Conservation (phyloP, 2,888 invertebrate species). For the Atrina japonica region DNA sequence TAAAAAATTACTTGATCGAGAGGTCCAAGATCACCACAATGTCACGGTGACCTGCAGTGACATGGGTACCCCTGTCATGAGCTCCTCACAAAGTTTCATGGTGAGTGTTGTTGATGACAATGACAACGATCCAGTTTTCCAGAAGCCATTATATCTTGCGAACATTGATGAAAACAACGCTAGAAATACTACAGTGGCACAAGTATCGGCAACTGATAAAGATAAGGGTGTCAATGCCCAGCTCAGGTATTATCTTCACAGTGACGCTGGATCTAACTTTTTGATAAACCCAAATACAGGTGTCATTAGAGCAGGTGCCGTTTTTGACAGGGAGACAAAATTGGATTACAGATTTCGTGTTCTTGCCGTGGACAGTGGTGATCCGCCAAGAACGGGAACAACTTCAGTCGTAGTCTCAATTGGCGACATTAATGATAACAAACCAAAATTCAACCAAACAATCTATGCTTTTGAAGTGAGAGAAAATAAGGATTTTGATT, state of each 20-base stretch:
- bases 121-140: conserved; percentile 95
- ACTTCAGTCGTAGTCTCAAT: conserved; percentile 53
- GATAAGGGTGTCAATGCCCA: conserved; percentile 59
- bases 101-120: conserved; percentile 90
- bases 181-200: conserved; percentile 85
- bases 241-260: conserved; percentile 52
- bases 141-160: conserved; percentile 51
- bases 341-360: conserved; percentile 56
- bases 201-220: conserved; percentile 91
- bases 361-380: conserved; percentile 58
- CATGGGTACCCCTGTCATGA: conserved; percentile 80
- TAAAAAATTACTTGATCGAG: conserved; percentile 81
- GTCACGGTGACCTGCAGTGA: conserved; percentile 83
- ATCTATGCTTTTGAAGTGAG: conserved; percentile 45
- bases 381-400: conserved; percentile 54
- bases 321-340: conserved; percentile 62
- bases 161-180: conserved; percentile 62
- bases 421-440: conserved; percentile 57
- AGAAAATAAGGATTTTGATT: conserved; percentile 51
- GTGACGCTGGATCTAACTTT: conserved; percentile 50
- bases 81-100: conserved; percentile 61
- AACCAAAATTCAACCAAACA: conserved; percentile 51
- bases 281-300: conserved; percentile 61
- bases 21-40: conserved; percentile 58
- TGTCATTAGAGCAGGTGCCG: conserved; percentile 54